Evolutionary conservation across 2,113 vertebrate species (phyloP).

Genomic region (Natator depressus): DNA sequence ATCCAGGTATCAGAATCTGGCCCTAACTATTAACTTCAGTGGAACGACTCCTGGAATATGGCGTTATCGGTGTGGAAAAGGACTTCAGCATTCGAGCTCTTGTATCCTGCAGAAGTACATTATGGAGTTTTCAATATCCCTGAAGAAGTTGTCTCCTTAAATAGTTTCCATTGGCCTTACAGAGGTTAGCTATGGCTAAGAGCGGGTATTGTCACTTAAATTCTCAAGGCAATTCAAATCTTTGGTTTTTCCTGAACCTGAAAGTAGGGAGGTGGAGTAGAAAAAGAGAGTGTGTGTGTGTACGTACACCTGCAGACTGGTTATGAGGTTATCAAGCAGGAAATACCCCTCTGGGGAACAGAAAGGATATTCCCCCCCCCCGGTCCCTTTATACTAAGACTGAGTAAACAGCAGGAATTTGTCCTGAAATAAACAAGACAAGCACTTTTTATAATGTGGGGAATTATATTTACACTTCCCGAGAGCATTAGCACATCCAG

Average conservation of each 20-base stretch:
- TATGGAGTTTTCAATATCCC: no score
- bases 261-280: conserved; percentile 22
- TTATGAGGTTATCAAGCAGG: conserved; percentile 65
- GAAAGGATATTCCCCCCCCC: neutral
- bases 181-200: neutral
- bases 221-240: neutral
- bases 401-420: conserved; percentile 56
- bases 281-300: neutral
- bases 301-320: conserved; percentile 3
- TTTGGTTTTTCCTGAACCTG: conserved; percentile 1
- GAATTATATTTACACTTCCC: conserved; percentile 15
- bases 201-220: neutral
- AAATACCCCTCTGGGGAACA: conserved; percentile 30
- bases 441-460: conserved; percentile 33
- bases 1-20: neutral
- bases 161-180: neutral
- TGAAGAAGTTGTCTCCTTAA: neutral
- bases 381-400: neutral
- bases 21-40: neutral
- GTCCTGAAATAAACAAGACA: conserved; percentile 61
- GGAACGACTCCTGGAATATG: accelerated
- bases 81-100: no score
- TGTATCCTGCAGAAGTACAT: neutral
- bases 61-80: no score
- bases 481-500: conserved; percentile 27